These are phyloP conservation scores for Etia nguti DNA, from an alignment of 2,113 vertebrate species.

Conservation along the genomic window DNA sequence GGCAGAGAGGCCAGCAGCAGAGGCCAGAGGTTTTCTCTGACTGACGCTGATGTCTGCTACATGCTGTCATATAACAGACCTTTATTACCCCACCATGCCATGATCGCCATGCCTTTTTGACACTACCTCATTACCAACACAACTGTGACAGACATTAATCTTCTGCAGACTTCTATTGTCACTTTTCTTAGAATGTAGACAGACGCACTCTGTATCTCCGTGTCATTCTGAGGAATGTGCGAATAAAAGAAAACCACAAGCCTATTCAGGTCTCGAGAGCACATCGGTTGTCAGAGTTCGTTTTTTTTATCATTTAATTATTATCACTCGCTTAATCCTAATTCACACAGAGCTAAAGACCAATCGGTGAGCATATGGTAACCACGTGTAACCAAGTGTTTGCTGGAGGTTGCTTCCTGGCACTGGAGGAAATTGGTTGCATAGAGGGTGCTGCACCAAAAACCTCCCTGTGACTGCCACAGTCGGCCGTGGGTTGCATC, in stretches of 20 bases:
- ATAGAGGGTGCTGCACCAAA: not conserved
- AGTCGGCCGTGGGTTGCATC: not conserved
- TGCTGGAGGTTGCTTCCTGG: not conserved
- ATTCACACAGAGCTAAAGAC: not conserved
- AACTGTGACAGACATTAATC: not conserved
- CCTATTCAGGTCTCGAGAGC: not conserved
- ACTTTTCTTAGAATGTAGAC: not conserved
- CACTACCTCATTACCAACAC: not conserved
- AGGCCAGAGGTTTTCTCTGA: not conserved
- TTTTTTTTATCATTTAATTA: not conserved
- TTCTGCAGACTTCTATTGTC: not conserved
- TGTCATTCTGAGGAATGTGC: not conserved
- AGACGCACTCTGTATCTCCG: not conserved
- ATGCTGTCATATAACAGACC: not conserved
- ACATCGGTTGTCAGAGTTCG: not conserved
- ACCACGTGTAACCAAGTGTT: not conserved
- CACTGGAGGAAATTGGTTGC: not conserved
- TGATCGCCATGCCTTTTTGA: not conserved
- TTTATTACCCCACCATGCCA: not conserved
- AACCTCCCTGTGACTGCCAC: not conserved
- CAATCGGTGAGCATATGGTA: not conserved
- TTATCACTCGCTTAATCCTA: not conserved
- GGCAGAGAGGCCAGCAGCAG: not conserved
- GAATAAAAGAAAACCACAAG: not conserved
- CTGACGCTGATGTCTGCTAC: not conserved